Percentiles rank a stretch among this genome's conserved stretches.
Conservation (phyloP, 2,113 vertebrate species). For the Meriones unguiculatus region DNA sequence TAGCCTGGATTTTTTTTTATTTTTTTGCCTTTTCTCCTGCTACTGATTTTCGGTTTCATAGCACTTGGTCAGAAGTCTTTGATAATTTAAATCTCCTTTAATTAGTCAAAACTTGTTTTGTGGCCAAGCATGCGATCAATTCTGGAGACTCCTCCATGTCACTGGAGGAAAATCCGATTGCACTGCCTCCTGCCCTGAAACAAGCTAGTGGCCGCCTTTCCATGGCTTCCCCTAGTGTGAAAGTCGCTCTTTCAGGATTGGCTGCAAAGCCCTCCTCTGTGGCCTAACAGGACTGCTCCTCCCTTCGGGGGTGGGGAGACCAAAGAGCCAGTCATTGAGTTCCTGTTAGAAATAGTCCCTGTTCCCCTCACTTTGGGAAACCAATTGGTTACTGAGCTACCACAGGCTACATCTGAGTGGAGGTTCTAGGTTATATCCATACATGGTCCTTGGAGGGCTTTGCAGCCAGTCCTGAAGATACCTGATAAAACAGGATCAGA, state of each 20-base stretch:
- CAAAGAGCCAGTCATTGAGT: too few species aligned
- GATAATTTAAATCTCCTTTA: background rate
- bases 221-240: background rate
- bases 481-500: too few species aligned
- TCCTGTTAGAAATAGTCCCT: too few species aligned
- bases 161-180: background rate
- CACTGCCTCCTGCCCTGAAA: background rate
- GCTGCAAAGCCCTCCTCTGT: too few species aligned
- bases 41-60: background rate
- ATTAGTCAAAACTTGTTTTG: background rate
- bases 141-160: background rate
- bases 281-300: too few species aligned
- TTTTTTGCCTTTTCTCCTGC: background rate
- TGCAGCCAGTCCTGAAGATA: too few species aligned
- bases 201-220: background rate
- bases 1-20: background rate
- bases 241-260: background rate
- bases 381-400: too few species aligned
- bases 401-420: too few species aligned
- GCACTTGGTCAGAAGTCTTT: background rate
- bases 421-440: too few species aligned
- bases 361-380: too few species aligned
- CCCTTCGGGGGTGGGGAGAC: too few species aligned
- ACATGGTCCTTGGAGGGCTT: too few species aligned
- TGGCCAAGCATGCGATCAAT: background rate